These are phyloP conservation scores for Pardosa pseudoannulata DNA, from an alignment of 2,888 invertebrate species.

Conservation along the genomic window DNA sequence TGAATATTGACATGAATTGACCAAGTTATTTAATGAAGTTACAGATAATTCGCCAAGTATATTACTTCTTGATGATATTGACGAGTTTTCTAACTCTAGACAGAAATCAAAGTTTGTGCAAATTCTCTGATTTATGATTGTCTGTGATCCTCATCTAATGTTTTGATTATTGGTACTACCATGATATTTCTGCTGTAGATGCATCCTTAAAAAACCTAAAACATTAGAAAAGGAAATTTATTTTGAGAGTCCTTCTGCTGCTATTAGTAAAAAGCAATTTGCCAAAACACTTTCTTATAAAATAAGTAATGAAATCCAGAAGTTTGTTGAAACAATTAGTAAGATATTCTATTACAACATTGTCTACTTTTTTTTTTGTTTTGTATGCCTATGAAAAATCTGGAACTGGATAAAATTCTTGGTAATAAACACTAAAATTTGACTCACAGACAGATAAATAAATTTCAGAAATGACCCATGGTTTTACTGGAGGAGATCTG, in stretches of 20 bases:
- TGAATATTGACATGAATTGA: not conserved
- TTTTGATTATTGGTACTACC: constrained; percentile 29
- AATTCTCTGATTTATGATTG: not conserved
- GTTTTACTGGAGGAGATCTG: constrained; percentile 38
- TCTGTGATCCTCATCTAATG: not conserved
- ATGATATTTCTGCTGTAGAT: constrained; percentile 14
- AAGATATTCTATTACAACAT: too few relatives aligned
- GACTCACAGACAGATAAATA: constrained; percentile 7
- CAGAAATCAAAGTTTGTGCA: not conserved
- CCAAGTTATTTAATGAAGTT: not conserved
- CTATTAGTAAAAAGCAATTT: constrained; percentile 21
- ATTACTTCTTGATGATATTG: constrained; percentile 89
- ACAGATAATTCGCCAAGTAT: constrained; percentile 83
- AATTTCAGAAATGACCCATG: constrained; percentile 38
- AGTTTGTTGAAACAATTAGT: too few relatives aligned
- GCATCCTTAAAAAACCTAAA: constrained; percentile 22
- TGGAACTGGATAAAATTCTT: constrained; percentile 16
- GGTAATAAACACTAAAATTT: not conserved
- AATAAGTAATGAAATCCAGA: too few relatives aligned
- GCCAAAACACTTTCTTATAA: too few relatives aligned
- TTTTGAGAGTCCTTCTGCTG: constrained; percentile 23
- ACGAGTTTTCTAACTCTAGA: constrained; percentile 80
- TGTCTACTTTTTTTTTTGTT: too few relatives aligned
- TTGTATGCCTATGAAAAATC: too few relatives aligned
- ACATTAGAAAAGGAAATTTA: constrained; percentile 16